A percentile compares a stretch with the other conserved stretches of the same genome.
Conservation (phyloP, 2,113 vertebrate species). For the Ivindomyrus marchei region DNA sequence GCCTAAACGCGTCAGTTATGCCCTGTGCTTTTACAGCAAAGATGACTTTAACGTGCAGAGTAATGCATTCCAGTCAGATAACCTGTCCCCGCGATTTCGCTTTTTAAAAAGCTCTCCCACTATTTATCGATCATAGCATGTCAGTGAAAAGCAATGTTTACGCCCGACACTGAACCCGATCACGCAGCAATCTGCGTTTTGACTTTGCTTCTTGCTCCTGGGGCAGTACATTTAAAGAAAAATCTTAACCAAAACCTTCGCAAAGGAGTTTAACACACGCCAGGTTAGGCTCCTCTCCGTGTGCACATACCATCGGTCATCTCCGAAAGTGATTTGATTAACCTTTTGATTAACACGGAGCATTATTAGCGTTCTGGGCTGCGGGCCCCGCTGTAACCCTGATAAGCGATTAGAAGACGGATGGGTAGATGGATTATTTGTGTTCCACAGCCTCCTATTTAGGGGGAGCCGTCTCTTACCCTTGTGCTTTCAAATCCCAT, state of each 20-base stretch:
- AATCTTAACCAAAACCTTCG: background rate
- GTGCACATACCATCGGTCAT: background rate
- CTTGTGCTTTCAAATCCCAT: background rate
- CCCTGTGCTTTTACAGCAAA: background rate
- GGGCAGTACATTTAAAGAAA: background rate
- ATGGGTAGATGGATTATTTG: background rate
- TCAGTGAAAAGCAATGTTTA: background rate
- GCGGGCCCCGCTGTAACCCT: background rate
- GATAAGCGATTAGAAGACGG: background rate
- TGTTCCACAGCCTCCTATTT: background rate
- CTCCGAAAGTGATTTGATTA: background rate
- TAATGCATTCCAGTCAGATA: background rate
- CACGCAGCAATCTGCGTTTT: background rate
- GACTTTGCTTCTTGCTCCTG: background rate
- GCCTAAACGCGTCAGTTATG: background rate
- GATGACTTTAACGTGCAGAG: background rate
- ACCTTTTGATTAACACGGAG: background rate
- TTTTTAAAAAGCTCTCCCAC: background rate
- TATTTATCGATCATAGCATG: background rate
- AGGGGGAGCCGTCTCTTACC: background rate
- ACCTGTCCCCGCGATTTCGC: background rate
- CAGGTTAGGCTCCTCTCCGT: background rate
- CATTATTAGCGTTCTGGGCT: background rate
- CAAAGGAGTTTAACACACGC: background rate
- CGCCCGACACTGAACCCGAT: background rate